Evolutionary conservation across 2,113 vertebrate species (phyloP).

Genomic region (Prochilodus magdalenae): DNA sequence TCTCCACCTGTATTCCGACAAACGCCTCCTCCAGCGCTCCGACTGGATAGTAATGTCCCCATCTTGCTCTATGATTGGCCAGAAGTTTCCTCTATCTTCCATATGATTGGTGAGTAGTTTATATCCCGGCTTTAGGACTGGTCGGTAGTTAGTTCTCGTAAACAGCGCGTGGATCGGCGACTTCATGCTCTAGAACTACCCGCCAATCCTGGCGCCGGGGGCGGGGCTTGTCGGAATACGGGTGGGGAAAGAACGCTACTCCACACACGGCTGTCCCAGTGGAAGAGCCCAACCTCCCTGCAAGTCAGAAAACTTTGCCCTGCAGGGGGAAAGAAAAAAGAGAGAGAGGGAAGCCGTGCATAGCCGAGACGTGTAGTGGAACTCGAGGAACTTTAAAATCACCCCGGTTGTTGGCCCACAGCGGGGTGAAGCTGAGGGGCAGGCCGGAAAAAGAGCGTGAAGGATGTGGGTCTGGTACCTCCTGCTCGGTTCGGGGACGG

Average conservation of each 20-base stretch:
- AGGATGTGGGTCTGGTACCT: slow-evolving; percentile 88
- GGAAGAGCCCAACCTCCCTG: slow-evolving; percentile 44
- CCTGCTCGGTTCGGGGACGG: slow-evolving; percentile 80
- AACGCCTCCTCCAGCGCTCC: slow-evolving; percentile 40
- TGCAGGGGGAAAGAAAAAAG: slow-evolving; percentile 25
- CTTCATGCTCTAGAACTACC: background rate
- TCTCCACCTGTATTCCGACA: background rate
- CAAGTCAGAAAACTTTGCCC: slow-evolving; percentile 45
- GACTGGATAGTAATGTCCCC: background rate
- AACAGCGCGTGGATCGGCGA: too few relatives aligned
- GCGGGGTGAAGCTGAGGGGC: slow-evolving; percentile 60
- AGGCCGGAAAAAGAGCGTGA: slow-evolving; percentile 56
- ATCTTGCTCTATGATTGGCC: slow-evolving; percentile 40
- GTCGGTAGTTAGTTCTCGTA: background rate
- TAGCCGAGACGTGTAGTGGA: slow-evolving; percentile 41
- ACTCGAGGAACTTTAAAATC: slow-evolving; percentile 54
- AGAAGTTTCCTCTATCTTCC: background rate
- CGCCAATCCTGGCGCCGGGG: slow-evolving; percentile 46
- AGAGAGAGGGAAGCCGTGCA: slow-evolving; percentile 20
- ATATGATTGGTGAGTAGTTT: background rate
- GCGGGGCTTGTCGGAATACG: background rate
- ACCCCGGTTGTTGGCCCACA: slow-evolving; percentile 64
- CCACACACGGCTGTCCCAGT: slow-evolving; percentile 46
- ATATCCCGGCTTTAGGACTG: background rate
- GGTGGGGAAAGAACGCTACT: background rate